These are phyloP conservation scores for Dendrolimus pini DNA, from an alignment of 2,888 invertebrate species.

Conservation along the genomic window DNA sequence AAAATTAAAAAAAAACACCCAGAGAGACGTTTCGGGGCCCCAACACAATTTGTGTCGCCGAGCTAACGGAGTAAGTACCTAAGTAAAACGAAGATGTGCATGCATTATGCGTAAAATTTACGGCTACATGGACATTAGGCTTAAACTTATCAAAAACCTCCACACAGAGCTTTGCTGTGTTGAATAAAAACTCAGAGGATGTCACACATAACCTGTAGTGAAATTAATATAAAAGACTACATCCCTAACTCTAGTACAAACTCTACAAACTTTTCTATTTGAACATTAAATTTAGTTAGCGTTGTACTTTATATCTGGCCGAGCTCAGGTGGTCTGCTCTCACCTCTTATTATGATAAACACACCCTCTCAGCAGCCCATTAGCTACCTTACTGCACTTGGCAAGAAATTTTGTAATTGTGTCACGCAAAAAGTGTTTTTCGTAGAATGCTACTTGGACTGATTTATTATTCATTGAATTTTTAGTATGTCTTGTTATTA, in stretches of 20 bases:
- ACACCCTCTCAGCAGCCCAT: conserved; percentile 33
- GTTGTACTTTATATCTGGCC: conserved; percentile 22
- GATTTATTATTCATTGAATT: no score
- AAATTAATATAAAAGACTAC: background rate
- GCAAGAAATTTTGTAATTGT: conserved; percentile 23
- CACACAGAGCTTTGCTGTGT: no score
- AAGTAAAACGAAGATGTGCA: no score
- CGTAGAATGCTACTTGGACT: background rate
- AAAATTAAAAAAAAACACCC: no score
- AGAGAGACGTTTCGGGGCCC: no score
- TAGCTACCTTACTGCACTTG: conserved; percentile 16
- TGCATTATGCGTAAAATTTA: no score
- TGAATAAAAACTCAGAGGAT: no score
- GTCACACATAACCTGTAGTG: background rate
- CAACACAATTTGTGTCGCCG: no score
- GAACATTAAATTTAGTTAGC: conserved; percentile 29
- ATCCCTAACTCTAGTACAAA: background rate
- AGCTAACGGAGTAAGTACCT: no score
- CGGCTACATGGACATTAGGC: no score
- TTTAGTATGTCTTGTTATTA: no score
- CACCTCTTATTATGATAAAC: conserved; percentile 47
- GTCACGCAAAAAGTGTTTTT: conserved; percentile 7
- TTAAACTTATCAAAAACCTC: no score
- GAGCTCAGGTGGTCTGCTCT: conserved; percentile 38
- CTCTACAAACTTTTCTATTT: conserved; percentile 15